Base-by-base conservation (phyloP, 2,888 invertebrate genomes). In the Anarsia innoxiella region DNA sequence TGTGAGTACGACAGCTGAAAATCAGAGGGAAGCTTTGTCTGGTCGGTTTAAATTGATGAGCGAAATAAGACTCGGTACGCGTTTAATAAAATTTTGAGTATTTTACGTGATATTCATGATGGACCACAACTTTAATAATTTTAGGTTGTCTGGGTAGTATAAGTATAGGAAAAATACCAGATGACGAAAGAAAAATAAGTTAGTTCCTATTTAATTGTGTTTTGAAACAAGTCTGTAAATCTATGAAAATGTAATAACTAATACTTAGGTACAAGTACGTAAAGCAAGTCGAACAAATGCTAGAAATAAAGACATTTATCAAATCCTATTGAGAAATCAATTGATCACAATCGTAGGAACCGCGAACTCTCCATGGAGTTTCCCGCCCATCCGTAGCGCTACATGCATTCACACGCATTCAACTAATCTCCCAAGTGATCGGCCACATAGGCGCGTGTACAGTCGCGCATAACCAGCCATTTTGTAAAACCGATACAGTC, bases 401-500 rank as follows among this genome's bases (percentile, higher is more conserved):
- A 67, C 73, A 71, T 76, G 79, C 77, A 77, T 79, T 78, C 80
- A 77, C 79, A 80, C 78, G 82, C 78, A 77, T 79, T 76, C 67
- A 53, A 66, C 74, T 82, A 83, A 84, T 84, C 82, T 79, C 69
- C 63, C 78, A 71, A 77, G 69, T 71, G 75, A 82, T 82, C 82
- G 64, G 68, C 71, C 64, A 74, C 69, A 76, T 74, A 77, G 70
- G 67, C 71, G 71, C 71, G 61, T 59, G 64, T 59, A 60, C 54
- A 45, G 48, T 57, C 58, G 58, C 53, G 65, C 59, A 68, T 66
- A 77, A 62, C 76, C 79, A 64, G 65, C 77, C 75, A 71, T 75
- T 82, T 82, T 79, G 74, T 66, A 75, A 67, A 77, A 76, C 70
- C 69, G 65, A 72, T 71, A 71, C 64, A 67, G 64, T 66, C 64